Base-by-base conservation (phyloP, 2,888 invertebrate genomes). In the Sepiola atlantica region DNA sequence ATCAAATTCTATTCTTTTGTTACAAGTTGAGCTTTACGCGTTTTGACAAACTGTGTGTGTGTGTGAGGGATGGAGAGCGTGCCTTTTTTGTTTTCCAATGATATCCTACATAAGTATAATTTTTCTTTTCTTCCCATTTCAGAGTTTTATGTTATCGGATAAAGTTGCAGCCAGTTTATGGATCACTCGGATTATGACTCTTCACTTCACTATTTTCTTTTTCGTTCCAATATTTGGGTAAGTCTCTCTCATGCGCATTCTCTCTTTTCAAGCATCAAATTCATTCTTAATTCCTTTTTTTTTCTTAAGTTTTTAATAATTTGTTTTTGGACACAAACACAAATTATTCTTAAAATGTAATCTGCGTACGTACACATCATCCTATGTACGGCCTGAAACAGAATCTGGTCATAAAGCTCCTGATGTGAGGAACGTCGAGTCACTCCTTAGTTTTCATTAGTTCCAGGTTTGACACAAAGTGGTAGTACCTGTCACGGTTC, bases 151-250 rank as follows among this genome's bases (percentile, higher is more conserved):
- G 95, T 98, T 98, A 90, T 98, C 98, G 93, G 98, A 99, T 97
- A 99, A 99, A 98, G 98, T 99, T 94, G 98, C 99, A 96, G 98
- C 98, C 92, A 98, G 98, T 0, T 98, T 99, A 94, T 99, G 99
- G 99, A 98, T 98, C 32, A 98, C 99, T 77, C 98, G 99, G 96
- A 97, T 99, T 54, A 98, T 99, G 94, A 98, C 99, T 1, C 98
- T 99, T 55, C 97, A 99, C 32, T 99, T 98, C 97, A 98, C 98
- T 32, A 97, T 99, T 96, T 98, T 98, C 96, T 99, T 99, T 97
- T 98, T 99, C 94, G 97, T 99, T 96, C 99, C 99, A 94, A 97
- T 99, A 96, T 98, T 99, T 97, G 98, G 98, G 99, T 99, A 98
- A 98, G 98, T 98, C 94, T 77, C 6, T 55, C 21, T 55, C 61